phyloP scores from a whole-genome alignment of 2,113 vertebrate genomes.

The Empidonax traillii region DNA sequence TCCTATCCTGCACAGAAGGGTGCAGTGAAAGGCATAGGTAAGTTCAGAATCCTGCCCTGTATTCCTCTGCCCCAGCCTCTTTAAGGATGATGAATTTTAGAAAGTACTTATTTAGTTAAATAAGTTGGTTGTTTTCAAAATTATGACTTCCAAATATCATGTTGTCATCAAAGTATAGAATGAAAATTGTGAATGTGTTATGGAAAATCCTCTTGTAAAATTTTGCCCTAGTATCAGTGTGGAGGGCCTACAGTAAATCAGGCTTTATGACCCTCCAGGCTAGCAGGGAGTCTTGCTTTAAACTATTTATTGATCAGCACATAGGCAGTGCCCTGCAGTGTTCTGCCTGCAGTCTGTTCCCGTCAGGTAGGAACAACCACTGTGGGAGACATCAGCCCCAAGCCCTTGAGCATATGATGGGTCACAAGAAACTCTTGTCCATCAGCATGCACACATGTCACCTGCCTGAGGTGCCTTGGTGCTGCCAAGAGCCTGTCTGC shows the following conservation, averaged over 20 bases:
- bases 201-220: background rate
- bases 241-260: background rate
- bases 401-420: accelerated
- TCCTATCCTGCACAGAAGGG: background rate
- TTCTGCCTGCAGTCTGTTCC: background rate
- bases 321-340: background rate
- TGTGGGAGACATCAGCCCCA: background rate
- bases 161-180: background rate
- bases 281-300: background rate
- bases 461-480: background rate
- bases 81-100: background rate
- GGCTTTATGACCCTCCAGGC: background rate
- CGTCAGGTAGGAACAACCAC: background rate
- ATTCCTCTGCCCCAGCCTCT: background rate
- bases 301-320: background rate
- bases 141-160: background rate
- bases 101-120: background rate
- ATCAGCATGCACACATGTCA: accelerated
- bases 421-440: background rate
- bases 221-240: background rate
- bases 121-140: background rate
- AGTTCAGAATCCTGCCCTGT: background rate
- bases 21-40: background rate
- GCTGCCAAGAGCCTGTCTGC: background rate
- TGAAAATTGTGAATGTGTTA: background rate